These are phyloP conservation scores for Dasysyrphus albostriatus DNA, from an alignment of 2,888 invertebrate species.

Conservation along the genomic window DNA sequence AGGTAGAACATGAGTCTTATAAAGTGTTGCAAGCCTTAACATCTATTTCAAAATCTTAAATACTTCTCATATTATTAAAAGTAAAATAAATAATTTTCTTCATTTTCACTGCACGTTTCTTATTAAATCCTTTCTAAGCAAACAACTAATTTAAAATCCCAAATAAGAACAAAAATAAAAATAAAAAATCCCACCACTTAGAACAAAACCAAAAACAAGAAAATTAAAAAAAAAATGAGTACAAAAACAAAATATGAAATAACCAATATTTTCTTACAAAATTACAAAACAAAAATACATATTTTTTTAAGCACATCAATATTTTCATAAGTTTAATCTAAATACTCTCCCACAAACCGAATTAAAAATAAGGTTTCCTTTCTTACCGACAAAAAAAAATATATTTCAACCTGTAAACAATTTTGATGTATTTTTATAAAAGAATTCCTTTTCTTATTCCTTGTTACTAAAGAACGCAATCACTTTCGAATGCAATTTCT, in stretches of 20 bases:
- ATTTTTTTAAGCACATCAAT: conserved; percentile 50
- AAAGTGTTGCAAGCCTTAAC: no score
- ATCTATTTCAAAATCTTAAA: no score
- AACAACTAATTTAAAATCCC: background rate
- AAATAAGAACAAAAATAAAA: conserved; percentile 8
- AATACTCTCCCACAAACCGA: conserved; percentile 19
- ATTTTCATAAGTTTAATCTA: conserved; percentile 35
- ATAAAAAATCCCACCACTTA: conserved; percentile 64
- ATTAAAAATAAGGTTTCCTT: conserved; percentile 60
- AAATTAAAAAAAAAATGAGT: conserved; percentile 9
- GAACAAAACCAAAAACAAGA: conserved; percentile 9
- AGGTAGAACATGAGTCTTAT: no score
- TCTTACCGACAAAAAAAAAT: background rate
- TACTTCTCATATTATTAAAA: no score
- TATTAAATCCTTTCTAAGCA: background rate
- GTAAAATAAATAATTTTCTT: no score
- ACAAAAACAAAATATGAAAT: conserved; percentile 39
- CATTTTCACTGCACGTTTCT: background rate
- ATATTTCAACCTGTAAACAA: background rate
- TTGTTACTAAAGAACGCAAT: background rate
- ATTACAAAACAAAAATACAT: conserved; percentile 13
- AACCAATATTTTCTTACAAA: conserved; percentile 58
- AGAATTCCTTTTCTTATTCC: background rate
- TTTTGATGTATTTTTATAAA: background rate
- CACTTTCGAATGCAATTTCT: background rate